Evolutionary conservation across 2,888 invertebrate genomes (phyloP), one percentile per base, ranked within the genome.

Genomic region (Allophyes oxyacanthae): DNA sequence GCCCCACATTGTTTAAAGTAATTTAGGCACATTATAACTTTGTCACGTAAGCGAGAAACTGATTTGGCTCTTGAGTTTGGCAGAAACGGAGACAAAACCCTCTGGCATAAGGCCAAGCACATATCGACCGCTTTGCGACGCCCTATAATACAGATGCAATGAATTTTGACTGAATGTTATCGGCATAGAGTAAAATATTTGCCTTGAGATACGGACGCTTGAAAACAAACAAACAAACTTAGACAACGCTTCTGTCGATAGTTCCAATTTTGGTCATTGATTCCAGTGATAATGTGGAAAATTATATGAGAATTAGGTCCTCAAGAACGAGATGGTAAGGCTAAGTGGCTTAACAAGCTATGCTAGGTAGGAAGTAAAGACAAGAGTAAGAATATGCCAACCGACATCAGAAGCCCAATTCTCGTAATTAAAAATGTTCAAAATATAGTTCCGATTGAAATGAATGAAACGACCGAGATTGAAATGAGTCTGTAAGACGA

Each of bases 91-190:
- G 64, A 57, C 64, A 37, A 59, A 65, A 77, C 72, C 69, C 64
- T 56, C 84, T 85, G 87, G 86, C 88, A 64, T 55, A 46, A 74
- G 71, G 84, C 87, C 87, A 87, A 84, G 63, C 72, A 73, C 71
- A 81, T 83, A 87, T 87, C 85, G 87, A 86, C 80, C 85, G 78
- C 44, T 42, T 6, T 28, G 28, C 42, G 51, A 34, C 63, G 46
- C 64, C 50, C 54, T 64, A 64, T 65, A 57, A 59, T 63, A 69
- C 52, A 43, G 74, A 80, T 80, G 81, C 78, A 81, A 79, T 77
- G 75, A 78, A 76, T 75, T 75, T 69, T 66, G 62, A 70, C 55
- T 69, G 64, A 71, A 66, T 74, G 65, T 72, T 66, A 68, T 73
- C 49, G 51, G 50, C 42, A 28, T 30, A 63, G 38, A 59, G 26